Evolutionary conservation across 2,113 vertebrate species (phyloP).

Genomic region (Phaetusa simplex): DNA sequence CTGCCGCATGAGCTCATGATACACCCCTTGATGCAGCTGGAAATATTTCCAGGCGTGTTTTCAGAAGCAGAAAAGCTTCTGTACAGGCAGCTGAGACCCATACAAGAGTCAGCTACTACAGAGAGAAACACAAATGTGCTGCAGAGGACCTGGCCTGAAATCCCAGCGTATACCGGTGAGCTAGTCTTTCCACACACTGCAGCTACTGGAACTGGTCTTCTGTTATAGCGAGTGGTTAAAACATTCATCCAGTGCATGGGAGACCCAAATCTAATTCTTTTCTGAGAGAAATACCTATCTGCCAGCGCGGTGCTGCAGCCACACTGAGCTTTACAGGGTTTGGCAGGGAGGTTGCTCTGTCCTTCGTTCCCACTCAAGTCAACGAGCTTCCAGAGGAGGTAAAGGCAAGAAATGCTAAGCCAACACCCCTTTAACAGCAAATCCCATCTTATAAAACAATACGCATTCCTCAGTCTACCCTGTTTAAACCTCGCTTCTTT

Average conservation of each 20-base stretch:
- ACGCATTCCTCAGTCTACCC: background rate
- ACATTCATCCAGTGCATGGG: background rate
- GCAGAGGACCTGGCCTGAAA: background rate
- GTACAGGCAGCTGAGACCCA: background rate
- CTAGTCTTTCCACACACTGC: background rate
- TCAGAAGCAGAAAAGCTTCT: background rate
- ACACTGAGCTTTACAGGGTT: background rate
- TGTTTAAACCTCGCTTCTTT: background rate
- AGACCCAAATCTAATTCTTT: background rate
- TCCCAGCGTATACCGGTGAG: background rate
- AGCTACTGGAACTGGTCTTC: background rate
- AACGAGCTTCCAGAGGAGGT: background rate
- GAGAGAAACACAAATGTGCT: background rate
- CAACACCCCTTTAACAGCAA: background rate
- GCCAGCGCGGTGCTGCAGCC: background rate
- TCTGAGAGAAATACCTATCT: background rate
- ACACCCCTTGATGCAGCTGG: background rate
- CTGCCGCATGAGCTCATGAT: background rate
- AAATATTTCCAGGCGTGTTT: background rate
- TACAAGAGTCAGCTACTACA: background rate
- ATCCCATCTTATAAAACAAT: background rate
- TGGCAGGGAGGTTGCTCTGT: background rate
- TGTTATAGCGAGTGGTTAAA: accelerated
- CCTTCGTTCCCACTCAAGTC: background rate
- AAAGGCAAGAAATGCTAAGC: background rate